Conservation (phyloP, 2,797 vertebrate species). For the Tachyglossus aculeatus region DNA sequence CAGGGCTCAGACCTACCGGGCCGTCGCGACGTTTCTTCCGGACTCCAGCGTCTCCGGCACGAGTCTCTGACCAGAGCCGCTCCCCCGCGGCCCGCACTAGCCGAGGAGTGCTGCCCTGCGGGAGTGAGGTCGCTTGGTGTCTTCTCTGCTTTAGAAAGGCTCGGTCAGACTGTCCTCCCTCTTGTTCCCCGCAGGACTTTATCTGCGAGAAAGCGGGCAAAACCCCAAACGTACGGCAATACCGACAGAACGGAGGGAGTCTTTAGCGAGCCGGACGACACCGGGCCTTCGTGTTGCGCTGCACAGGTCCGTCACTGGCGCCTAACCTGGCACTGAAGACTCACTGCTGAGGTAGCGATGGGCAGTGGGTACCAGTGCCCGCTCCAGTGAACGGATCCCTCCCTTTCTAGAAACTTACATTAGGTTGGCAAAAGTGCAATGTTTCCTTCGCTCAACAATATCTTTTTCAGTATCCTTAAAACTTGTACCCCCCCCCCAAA, state of each 20-base stretch:
- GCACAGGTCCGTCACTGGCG: slow-evolving; percentile 76
- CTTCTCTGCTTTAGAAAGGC: slow-evolving; percentile 85
- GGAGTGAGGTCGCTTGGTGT: slow-evolving; percentile 73
- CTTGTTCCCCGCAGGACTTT: slow-evolving; percentile 82
- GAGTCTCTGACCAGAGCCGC: slow-evolving; percentile 94
- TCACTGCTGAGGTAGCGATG: slow-evolving; percentile 84
- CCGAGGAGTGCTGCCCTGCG: slow-evolving; percentile 76
- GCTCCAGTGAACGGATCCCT: slow-evolving; percentile 73
- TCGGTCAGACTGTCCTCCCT: slow-evolving; percentile 83
- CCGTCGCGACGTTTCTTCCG: slow-evolving; percentile 93
- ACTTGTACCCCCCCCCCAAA: slow-evolving; percentile 47
- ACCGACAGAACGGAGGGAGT: slow-evolving; percentile 73
- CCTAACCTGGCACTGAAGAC: slow-evolving; percentile 75
- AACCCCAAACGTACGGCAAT: slow-evolving; percentile 83
- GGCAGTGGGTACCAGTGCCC: slow-evolving; percentile 83
- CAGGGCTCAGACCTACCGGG: slow-evolving; percentile 93
- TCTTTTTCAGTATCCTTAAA: slow-evolving; percentile 64
- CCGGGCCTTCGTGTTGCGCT: slow-evolving; percentile 69
- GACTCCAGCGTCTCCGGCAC: slow-evolving; percentile 92
- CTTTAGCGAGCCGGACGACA: slow-evolving; percentile 53
- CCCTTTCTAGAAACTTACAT: slow-evolving; percentile 77
- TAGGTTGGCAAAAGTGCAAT: slow-evolving; percentile 91
- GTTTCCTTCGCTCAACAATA: slow-evolving; percentile 84
- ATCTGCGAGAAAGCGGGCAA: slow-evolving; percentile 77
- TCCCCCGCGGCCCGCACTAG: slow-evolving; percentile 69